A percentile compares a stretch with the other conserved stretches of the same genome.
These are phyloP conservation scores for Hybos culiciformis DNA, from an alignment of 2,888 invertebrate genomes.

Conservation along the genomic window DNA sequence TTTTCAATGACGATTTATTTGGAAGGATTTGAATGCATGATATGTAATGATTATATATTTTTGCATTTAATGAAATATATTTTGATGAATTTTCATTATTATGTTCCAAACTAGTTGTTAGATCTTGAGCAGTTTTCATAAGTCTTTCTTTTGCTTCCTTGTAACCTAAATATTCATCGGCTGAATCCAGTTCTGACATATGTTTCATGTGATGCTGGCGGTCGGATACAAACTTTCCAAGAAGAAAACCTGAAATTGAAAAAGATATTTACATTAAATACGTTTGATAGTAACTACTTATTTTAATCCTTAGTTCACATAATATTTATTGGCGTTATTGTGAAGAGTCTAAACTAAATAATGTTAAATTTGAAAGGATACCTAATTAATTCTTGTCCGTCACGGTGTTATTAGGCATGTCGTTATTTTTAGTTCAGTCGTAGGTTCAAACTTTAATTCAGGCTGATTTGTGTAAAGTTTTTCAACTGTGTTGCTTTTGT, in stretches of 20 bases:
- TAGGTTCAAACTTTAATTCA: no score
- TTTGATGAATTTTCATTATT: slow-evolving; percentile 21
- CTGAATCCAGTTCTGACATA: slow-evolving; percentile 15
- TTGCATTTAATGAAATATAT: slow-evolving; percentile 27
- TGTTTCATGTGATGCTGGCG: slow-evolving; percentile 26
- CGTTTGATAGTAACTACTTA: no score
- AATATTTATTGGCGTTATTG: no score
- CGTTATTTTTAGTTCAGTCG: no score
- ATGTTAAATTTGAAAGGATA: no score
- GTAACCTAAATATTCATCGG: slow-evolving; percentile 17
- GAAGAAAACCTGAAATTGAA: slow-evolving; percentile 26
- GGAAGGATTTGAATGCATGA: slow-evolving; percentile 30
- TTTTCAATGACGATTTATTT: slow-evolving; percentile 26
- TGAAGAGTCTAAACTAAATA: no score
- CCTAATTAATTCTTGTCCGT: no score
- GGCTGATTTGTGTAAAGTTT: no score
- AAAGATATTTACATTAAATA: no score
- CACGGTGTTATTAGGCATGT: no score
- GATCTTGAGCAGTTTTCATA: slow-evolving; percentile 9
- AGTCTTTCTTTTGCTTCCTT: slow-evolving; percentile 8
- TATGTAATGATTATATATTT: slow-evolving; percentile 31
- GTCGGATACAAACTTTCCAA: slow-evolving; percentile 35
- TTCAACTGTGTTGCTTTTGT: no score
- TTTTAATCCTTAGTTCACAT: no score
- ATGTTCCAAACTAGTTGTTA: slow-evolving; percentile 17